Evolutionary conservation across 92 coral and sea anemone species (phyloP).

Genomic region (Umimayanthus chanpuru): DNA sequence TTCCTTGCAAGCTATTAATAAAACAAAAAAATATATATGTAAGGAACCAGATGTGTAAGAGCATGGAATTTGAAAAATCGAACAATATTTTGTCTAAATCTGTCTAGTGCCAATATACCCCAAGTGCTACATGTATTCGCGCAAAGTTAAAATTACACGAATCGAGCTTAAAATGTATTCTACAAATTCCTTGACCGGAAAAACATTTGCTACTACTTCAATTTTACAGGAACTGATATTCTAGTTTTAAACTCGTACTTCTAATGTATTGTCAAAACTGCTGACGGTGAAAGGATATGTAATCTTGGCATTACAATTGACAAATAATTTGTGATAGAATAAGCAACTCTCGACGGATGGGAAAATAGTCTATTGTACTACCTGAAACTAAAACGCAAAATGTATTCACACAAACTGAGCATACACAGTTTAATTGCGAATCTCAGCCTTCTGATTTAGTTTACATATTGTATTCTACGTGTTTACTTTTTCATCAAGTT

Average conservation of each 20-base stretch:
- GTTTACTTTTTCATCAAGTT: background rate
- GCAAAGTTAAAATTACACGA: background rate
- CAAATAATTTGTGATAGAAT: background rate
- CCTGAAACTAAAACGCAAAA: background rate
- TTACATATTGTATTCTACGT: background rate
- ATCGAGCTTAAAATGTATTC: no score
- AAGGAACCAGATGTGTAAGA: no score
- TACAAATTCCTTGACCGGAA: background rate
- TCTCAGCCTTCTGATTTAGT: no score
- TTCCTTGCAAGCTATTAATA: no score
- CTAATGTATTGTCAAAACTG: background rate
- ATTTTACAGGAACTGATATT: no score
- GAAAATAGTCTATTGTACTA: background rate
- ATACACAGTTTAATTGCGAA: background rate
- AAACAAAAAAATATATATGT: no score
- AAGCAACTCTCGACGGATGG: background rate
- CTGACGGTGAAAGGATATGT: background rate
- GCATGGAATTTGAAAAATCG: no score
- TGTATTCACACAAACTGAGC: background rate
- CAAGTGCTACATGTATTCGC: no score
- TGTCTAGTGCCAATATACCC: no score
- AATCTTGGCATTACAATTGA: background rate
- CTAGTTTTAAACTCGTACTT: background rate
- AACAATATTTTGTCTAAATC: no score
- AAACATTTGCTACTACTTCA: background rate